Evolutionary conservation across 2,888 invertebrate genomes (phyloP).

Genomic region (Cataglyphis cursor): DNA sequence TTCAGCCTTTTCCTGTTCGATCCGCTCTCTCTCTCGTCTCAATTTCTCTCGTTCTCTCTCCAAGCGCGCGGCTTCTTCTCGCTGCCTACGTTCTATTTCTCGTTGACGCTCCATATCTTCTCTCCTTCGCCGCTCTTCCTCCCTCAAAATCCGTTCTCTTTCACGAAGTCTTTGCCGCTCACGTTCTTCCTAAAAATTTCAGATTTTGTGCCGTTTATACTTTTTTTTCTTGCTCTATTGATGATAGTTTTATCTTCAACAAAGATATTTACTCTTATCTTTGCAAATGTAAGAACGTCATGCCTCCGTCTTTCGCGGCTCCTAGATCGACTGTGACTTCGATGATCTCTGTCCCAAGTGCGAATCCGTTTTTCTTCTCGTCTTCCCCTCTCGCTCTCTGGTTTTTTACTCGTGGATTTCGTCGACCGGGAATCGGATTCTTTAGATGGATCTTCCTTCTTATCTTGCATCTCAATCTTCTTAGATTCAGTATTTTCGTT

Average conservation of each 20-base stretch:
- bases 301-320: constrained; percentile 88
- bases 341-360: constrained; percentile 83
- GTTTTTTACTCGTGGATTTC: constrained; percentile 87
- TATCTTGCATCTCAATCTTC: constrained; percentile 86
- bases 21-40: constrained; percentile 93
- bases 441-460: constrained; percentile 84
- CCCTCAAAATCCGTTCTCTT: constrained; percentile 92
- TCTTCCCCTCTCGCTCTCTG: constrained; percentile 84
- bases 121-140: constrained; percentile 93
- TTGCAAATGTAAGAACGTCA: constrained; percentile 93
- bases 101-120: constrained; percentile 93
- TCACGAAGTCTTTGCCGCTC: constrained; percentile 92
- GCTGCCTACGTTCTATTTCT: constrained; percentile 93
- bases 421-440: constrained; percentile 87
- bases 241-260: neutral
- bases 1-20: constrained; percentile 96
- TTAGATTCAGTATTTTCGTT: constrained; percentile 85
- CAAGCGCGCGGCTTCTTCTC: constrained; percentile 94
- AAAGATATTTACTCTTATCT: constrained; percentile 90
- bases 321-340: constrained; percentile 82
- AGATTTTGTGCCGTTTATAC: neutral
- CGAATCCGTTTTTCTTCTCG: constrained; percentile 85
- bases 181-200: constrained; percentile 89
- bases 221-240: neutral
- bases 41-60: constrained; percentile 94